Base-by-base conservation (phyloP, 1,140 invertebrate species). In the Bacillus rossius region DNA sequence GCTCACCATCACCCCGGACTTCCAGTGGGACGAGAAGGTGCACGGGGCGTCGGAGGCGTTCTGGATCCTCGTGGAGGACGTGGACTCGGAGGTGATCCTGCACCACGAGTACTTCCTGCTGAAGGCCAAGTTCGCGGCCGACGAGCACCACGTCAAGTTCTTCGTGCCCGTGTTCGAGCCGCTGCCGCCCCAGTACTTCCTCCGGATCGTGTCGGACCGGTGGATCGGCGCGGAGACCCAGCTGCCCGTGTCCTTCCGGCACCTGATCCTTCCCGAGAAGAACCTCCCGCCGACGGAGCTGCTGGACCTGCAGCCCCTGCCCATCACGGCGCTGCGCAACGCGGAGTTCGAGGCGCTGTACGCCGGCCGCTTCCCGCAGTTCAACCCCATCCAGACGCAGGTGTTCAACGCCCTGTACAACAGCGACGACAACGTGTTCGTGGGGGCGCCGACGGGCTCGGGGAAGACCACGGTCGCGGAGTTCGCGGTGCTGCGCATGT, bases 361-460 rank as follows among this genome's bases (percentile, higher is more conserved):
- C 67, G 77, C 76, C 3, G 84, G 93, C 5, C 86, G 86, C 61
- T 95, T 98, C 68, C 86, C 86, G 13, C 92, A 96, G 71, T 99
- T 99, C 73, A 99, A 99, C 78, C 94, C 97, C 0, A 98, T 99
- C 62, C 98, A 99, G 73, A 99, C 98, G 0, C 98, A 99, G 81
- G 96, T 99, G 3, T 99, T 99, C 72, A 99, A 99, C 73, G 91
- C 96, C 0, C 87, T 99, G 1, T 99, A 99, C 74, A 99, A 99
- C 76, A 94, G 89, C 14, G 96, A 99, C 74, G 98, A 99, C 67
- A 99, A 99, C 75, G 92, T 99, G 1, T 98, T 99, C 73, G 87
- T 99, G 58, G 97, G 96, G 7, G 96, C 98, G 0, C 97, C 98
- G 1, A 94, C 94, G 13, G 97, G 97, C 0, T 55, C 34, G 2